These are phyloP conservation scores for Patiria pectinifera DNA, from an alignment of 53 echinoderm and acorn worm species.

Conservation along the genomic window DNA sequence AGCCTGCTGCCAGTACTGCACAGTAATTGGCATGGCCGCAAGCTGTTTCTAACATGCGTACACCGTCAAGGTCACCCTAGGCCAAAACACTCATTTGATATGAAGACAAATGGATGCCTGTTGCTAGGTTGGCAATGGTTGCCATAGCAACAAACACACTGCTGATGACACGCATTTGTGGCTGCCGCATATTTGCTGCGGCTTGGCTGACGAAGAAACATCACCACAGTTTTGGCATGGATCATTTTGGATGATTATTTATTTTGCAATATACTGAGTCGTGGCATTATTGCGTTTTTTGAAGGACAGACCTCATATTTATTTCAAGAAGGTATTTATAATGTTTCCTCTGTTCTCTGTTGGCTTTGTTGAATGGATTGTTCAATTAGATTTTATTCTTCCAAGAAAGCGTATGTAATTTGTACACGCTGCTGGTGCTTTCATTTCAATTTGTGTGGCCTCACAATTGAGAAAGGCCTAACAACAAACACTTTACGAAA, in stretches of 20 bases:
- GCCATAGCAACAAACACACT: constrained; percentile 50
- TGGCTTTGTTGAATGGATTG: neutral
- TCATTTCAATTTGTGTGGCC: neutral
- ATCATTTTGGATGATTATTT: neutral
- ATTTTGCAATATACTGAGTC: neutral
- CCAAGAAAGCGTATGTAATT: too few relatives aligned
- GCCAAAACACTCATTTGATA: constrained; percentile 1
- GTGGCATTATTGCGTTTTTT: neutral
- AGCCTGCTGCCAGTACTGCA: neutral
- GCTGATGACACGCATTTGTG: neutral
- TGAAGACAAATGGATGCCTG: constrained; percentile 25
- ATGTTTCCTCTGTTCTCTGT: neutral
- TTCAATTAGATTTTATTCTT: neutral
- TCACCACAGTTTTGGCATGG: too few relatives aligned
- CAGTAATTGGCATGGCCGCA: neutral
- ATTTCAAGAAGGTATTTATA: neutral
- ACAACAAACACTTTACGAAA: too few relatives aligned
- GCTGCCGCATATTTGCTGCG: constrained; percentile 28
- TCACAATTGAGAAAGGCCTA: too few relatives aligned
- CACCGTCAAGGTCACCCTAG: constrained; percentile 21
- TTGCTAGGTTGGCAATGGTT: constrained; percentile 41
- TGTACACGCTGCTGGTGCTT: neutral
- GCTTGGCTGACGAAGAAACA: neutral
- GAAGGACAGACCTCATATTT: neutral
- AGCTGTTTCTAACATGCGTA: neutral